Percentiles rank a stretch among this genome's conserved stretches.
These are phyloP conservation scores for Xylota sylvarum DNA, from an alignment of 2,888 invertebrate species.

Conservation along the genomic window DNA sequence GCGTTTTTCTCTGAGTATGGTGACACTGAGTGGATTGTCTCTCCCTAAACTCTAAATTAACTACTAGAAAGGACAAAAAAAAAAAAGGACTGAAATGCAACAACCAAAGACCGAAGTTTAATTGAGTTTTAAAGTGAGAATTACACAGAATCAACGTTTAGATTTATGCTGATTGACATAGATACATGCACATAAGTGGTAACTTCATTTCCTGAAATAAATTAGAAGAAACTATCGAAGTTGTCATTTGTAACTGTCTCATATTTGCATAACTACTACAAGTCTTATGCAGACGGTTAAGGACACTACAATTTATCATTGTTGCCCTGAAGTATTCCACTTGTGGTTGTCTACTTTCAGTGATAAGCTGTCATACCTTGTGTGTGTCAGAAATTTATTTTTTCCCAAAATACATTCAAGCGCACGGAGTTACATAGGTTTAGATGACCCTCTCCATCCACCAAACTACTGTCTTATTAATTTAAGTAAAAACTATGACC, in stretches of 20 bases:
- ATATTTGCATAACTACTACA: conserved; percentile 44
- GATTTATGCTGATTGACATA: not conserved
- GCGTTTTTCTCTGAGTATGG: not conserved
- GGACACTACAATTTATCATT: conserved; percentile 42
- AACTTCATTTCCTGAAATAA: conserved; percentile 18
- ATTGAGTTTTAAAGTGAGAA: conserved; percentile 59
- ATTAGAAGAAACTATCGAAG: conserved; percentile 21
- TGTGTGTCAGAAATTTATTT: conserved; percentile 23
- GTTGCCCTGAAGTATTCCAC: conserved; percentile 23
- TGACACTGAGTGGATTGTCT: not conserved
- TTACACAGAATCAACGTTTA: conserved; percentile 6
- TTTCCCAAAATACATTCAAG: conserved; percentile 4
- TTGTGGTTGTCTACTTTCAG: conserved; percentile 4
- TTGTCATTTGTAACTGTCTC: conserved; percentile 62
- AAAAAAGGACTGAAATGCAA: not conserved
- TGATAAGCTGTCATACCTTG: conserved; percentile 40
- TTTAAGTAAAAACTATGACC: conserved; percentile 62
- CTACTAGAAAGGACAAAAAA: not conserved
- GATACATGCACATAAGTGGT: not conserved
- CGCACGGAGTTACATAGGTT: not conserved
- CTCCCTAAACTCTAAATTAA: conserved; percentile 4
- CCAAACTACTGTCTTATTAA: conserved; percentile 43
- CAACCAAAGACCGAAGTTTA: conserved; percentile 38
- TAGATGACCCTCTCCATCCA: not conserved
- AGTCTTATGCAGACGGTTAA: conserved; percentile 18